Evolutionary conservation across 53 echinoderm and acorn worm species (phyloP).

Genomic region (Stichopus horrens): DNA sequence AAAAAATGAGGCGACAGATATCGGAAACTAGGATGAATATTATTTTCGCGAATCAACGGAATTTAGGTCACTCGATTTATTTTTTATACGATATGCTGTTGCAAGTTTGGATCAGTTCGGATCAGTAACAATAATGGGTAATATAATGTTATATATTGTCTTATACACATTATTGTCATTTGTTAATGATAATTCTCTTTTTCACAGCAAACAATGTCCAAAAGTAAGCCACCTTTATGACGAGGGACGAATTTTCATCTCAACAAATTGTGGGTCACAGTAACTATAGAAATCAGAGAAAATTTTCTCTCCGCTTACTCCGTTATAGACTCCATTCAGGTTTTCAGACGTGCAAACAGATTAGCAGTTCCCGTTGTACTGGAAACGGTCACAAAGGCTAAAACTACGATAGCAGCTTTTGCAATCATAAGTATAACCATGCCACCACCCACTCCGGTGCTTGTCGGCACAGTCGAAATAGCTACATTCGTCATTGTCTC

Average conservation of each 20-base stretch:
- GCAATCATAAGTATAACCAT: not conserved
- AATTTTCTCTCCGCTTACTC: not conserved
- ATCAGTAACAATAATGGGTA: too few relatives aligned
- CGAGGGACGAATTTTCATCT: constrained; percentile 29
- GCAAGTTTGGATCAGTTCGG: too few relatives aligned
- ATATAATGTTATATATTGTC: too few relatives aligned
- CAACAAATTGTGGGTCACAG: constrained; percentile 1
- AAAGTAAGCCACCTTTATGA: too few relatives aligned
- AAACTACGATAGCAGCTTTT: not conserved
- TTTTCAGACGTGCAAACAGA: not conserved
- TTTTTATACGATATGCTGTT: too few relatives aligned
- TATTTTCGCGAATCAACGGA: too few relatives aligned
- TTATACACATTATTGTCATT: too few relatives aligned
- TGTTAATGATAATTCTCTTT: too few relatives aligned
- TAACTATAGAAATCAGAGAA: not conserved
- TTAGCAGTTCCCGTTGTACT: not conserved
- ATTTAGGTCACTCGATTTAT: too few relatives aligned
- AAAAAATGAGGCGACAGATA: too few relatives aligned
- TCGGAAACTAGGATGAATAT: too few relatives aligned
- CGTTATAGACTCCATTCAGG: not conserved
- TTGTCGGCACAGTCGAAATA: not conserved
- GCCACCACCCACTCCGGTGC: not conserved
- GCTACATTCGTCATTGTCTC: not conserved
- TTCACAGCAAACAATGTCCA: too few relatives aligned
- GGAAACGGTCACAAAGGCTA: not conserved